Conservation (phyloP, 2,113 vertebrate genomes). For the Mastomys natalensis region DNA sequence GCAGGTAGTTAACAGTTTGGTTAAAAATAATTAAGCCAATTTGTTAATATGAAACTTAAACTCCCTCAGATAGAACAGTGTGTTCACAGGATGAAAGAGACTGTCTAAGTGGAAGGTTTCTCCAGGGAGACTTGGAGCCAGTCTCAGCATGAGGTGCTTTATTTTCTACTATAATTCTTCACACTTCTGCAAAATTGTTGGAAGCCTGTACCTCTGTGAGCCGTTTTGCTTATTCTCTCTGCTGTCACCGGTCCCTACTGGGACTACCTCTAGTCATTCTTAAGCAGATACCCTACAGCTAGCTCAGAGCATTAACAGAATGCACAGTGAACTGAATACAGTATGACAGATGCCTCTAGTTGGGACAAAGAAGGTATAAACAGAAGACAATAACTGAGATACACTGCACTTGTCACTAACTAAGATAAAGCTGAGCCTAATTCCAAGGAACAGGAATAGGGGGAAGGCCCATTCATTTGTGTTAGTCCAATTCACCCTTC, state of each 20-base stretch:
- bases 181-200: slow-evolving; percentile 79
- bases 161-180: slow-evolving; percentile 81
- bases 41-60: slow-evolving; percentile 84
- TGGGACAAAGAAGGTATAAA: slow-evolving; percentile 48
- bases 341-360: slow-evolving; percentile 74
- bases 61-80: slow-evolving; percentile 62
- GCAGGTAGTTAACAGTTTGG: slow-evolving; percentile 78
- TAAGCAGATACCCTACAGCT: slow-evolving; percentile 80
- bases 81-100: slow-evolving; percentile 75
- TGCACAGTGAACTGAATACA: slow-evolving; percentile 65
- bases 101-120: slow-evolving; percentile 62
- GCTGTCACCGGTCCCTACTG: slow-evolving; percentile 66
- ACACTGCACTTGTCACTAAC: not conserved
- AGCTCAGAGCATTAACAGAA: slow-evolving; percentile 74
- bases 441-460: not conserved
- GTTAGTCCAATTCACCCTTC: not conserved
- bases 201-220: slow-evolving; percentile 63
- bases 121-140: slow-evolving; percentile 71
- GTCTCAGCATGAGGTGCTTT: slow-evolving; percentile 76
- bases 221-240: slow-evolving; percentile 73
- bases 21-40: slow-evolving; percentile 85
- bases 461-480: not conserved
- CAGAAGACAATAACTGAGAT: slow-evolving; percentile 46
- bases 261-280: slow-evolving; percentile 67
- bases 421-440: slow-evolving; percentile 7